Percentiles rank a stretch among this genome's conserved stretches.
Evolutionary conservation across 2,888 invertebrate species (phyloP).

Genomic region (Ellobium chinense): DNA sequence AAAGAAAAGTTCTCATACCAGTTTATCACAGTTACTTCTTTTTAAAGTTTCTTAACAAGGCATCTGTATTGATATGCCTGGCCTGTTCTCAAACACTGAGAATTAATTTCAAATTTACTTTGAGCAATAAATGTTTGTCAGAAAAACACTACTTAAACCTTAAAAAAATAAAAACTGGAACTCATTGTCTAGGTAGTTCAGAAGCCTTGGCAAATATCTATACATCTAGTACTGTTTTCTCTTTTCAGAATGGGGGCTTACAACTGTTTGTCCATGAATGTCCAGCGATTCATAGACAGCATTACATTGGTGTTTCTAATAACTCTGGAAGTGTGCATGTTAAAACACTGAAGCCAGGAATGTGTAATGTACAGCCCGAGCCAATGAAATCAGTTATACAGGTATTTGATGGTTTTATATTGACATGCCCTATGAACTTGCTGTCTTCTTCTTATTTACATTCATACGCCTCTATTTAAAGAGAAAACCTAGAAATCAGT

Average conservation of each 20-base stretch:
- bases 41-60: too few species aligned
- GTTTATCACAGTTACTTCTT: too few species aligned
- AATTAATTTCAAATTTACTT: too few species aligned
- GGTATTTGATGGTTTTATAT: constrained; percentile 2
- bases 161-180: too few species aligned
- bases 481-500: background rate
- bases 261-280: constrained; percentile 37
- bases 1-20: too few species aligned
- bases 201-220: too few species aligned
- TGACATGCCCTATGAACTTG: too few species aligned
- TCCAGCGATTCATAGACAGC: constrained; percentile 1
- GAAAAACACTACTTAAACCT: too few species aligned
- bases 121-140: background rate
- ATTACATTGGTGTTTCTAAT: background rate
- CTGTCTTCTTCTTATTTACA: background rate
- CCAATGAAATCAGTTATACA: constrained; percentile 17
- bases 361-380: background rate
- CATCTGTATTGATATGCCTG: too few species aligned
- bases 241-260: constrained; percentile 25
- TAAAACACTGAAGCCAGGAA: background rate
- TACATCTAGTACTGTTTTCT: background rate
- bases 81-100: too few species aligned
- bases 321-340: background rate
- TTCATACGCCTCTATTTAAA: background rate
- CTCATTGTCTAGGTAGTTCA: too few species aligned